Evolutionary conservation across 2,888 invertebrate species (phyloP).

Genomic region (Habrosyne pyritoides): DNA sequence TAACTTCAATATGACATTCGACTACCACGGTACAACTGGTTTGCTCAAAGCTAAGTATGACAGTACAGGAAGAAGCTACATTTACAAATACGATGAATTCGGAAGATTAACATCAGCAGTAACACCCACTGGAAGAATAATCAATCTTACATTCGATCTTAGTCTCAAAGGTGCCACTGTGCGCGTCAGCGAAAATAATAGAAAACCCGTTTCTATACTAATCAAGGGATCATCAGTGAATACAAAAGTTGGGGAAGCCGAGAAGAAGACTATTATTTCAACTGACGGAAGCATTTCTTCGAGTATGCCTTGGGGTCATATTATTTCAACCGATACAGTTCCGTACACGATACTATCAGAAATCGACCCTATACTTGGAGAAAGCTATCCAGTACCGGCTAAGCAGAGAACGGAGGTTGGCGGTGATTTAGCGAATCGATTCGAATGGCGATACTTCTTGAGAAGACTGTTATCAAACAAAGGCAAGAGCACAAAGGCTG

Average conservation of each 20-base stretch:
- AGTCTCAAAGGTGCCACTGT: slow-evolving; percentile 95
- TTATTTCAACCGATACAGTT: slow-evolving; percentile 94
- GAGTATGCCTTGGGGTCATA: slow-evolving; percentile 93
- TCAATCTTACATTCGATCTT: slow-evolving; percentile 94
- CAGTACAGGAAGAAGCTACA: slow-evolving; percentile 94
- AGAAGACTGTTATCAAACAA: slow-evolving; percentile 87
- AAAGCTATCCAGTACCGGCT: slow-evolving; percentile 95
- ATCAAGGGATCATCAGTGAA: slow-evolving; percentile 94
- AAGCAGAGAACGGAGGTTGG: slow-evolving; percentile 95
- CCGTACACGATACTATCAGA: slow-evolving; percentile 96
- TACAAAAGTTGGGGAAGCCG: slow-evolving; percentile 91
- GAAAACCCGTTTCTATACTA: slow-evolving; percentile 92
- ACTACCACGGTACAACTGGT: slow-evolving; percentile 95
- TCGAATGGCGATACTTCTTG: slow-evolving; percentile 98
- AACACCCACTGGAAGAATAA: slow-evolving; percentile 97
- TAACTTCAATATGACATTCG: slow-evolving; percentile 96
- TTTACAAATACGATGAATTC: slow-evolving; percentile 97
- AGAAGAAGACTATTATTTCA: slow-evolving; percentile 90
- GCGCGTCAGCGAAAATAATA: slow-evolving; percentile 91
- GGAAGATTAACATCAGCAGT: slow-evolving; percentile 95
- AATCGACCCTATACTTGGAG: slow-evolving; percentile 93
- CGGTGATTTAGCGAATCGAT: slow-evolving; percentile 94
- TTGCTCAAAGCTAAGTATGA: slow-evolving; percentile 94
- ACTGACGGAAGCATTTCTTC: slow-evolving; percentile 93
- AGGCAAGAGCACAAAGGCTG: slow-evolving; percentile 85